Conservation (phyloP, 1,140 invertebrate species). For the Temnothorax nylanderi region DNA sequence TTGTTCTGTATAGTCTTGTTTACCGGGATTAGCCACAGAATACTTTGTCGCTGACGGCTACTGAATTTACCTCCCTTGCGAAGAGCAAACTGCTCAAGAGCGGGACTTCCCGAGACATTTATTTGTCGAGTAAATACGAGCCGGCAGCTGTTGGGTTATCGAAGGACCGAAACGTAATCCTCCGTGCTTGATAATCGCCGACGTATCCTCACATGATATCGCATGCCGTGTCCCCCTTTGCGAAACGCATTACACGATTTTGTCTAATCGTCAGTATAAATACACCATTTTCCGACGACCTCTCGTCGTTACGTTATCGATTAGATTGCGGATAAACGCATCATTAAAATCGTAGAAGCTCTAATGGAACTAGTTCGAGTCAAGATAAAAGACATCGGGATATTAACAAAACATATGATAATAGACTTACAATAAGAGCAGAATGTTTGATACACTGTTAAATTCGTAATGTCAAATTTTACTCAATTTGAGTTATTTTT, state of each 20-base stretch:
- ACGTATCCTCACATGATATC: conserved; percentile 7
- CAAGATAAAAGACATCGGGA: background rate
- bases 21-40: background rate
- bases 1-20: background rate
- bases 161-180: conserved; percentile 44
- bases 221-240: background rate
- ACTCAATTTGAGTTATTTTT: too few relatives aligned
- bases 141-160: conserved; percentile 49
- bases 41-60: background rate
- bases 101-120: background rate
- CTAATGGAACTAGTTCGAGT: background rate
- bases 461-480: too few relatives aligned
- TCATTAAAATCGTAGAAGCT: conserved; percentile 23
- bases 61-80: background rate
- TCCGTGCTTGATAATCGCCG: conserved; percentile 35
- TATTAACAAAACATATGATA: conserved; percentile 7
- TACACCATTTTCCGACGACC: background rate
- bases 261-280: conserved; percentile 38
- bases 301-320: conserved; percentile 26
- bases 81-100: conserved; percentile 17
- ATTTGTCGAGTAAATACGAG: conserved; percentile 60
- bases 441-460: background rate
- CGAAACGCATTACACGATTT: conserved; percentile 19
- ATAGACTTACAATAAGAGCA: background rate
- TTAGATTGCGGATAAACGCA: conserved; percentile 35